A percentile compares a stretch with the other conserved stretches of the same genome.
Conservation (phyloP, 2,888 invertebrate genomes). For the Epinotia ramella region DNA sequence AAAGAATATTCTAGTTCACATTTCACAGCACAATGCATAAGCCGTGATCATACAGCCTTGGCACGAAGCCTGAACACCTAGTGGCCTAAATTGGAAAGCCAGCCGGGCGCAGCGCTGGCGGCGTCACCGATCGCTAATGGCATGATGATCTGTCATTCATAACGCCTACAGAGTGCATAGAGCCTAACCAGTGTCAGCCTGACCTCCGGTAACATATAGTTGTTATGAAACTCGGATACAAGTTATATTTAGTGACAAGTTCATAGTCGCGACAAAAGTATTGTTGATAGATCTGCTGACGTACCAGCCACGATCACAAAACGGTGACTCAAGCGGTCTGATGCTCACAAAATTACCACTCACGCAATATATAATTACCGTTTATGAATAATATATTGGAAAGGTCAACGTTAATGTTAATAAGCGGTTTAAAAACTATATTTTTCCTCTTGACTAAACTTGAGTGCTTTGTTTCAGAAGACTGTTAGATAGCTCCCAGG, state of each 20-base stretch:
- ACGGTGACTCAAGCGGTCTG: slow-evolving; percentile 31
- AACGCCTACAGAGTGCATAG: background rate
- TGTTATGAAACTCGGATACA: slow-evolving; percentile 1
- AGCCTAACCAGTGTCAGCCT: background rate
- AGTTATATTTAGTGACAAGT: background rate
- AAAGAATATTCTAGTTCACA: slow-evolving; percentile 3
- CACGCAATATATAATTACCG: slow-evolving; percentile 15
- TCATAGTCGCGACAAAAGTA: background rate
- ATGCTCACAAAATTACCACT: slow-evolving; percentile 9
- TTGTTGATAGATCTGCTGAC: slow-evolving; percentile 10
- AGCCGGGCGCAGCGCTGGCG: slow-evolving; percentile 19
- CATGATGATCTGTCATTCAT: background rate
- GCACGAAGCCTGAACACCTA: slow-evolving; percentile 43
- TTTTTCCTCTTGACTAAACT: background rate
- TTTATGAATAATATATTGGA: slow-evolving; percentile 13
- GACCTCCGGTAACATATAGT: background rate
- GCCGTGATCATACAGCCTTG: slow-evolving; percentile 42
- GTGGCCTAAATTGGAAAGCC: slow-evolving; percentile 45
- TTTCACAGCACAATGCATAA: slow-evolving; percentile 23
- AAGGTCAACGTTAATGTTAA: background rate
- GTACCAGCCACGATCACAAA: slow-evolving; percentile 13
- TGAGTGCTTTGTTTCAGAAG: background rate
- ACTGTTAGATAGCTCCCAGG: slow-evolving; percentile 2
- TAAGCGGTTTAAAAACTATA: background rate
- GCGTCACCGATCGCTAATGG: slow-evolving; percentile 24